Base-by-base conservation (phyloP, 2,113 vertebrate species). In the Ailurus styani region DNA sequence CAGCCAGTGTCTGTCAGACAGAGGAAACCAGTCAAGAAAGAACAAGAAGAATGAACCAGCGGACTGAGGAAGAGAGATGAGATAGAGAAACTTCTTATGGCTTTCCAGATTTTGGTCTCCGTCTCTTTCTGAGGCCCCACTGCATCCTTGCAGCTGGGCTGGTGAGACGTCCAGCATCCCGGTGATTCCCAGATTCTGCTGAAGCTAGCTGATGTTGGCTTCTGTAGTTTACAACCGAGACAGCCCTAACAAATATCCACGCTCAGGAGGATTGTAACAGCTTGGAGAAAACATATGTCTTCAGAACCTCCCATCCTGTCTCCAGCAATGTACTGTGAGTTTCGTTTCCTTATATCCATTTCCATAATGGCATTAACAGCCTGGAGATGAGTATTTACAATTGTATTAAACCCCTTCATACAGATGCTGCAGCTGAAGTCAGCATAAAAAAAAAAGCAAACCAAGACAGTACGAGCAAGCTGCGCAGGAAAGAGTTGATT, bases 381-480 rank as follows among this genome's bases (percentile, higher is more conserved):
- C 47, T 47, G 72, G 70, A 45, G 1, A 96, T 87, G 95, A 98
- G 91, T 97, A 66, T 97, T 96, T 93, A 55, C 83, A 92, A 66
- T 66, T 42, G 73, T 66, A 47, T 78, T 97, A 97, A 93, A 97
- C 88, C 90, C 75, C 81, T 96, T 98, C 91, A 96, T 73, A 95
- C 70, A 95, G 73, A 98, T 79, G 68, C 87, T 98, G 82, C 86
- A 91, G 91, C 88, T 98, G 97, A 98, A 95, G 81, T 98, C 96
- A 98, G 97, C 97, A 96, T 54, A 66, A 72, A 97, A 97, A 40
- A 97, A 86, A 72, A 70, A 95, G 95, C 85, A 97, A 96, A 97
- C 78, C 40, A 98, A 97, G 97, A 97, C 85, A 96, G 93, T 93
- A 79, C 7, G 5, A 91, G 79, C 96, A 98, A 97, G 95, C 64